These are phyloP conservation scores for Lycaon pictus DNA, from an alignment of 2,113 vertebrate genomes.

Conservation along the genomic window DNA sequence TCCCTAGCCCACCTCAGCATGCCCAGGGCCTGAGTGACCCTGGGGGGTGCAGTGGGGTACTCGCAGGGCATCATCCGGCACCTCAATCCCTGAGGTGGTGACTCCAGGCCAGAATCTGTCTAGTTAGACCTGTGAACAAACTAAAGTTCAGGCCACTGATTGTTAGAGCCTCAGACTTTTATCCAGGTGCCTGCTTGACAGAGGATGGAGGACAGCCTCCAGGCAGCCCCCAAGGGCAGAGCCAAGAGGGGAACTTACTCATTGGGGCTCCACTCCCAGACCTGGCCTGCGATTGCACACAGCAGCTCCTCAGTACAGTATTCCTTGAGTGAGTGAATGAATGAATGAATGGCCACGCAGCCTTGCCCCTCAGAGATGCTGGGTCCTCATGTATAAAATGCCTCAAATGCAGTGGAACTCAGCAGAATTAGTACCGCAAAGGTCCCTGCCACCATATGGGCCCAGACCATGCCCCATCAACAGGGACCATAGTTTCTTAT, in stretches of 20 bases:
- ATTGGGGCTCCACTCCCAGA: neutral
- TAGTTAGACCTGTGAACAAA: neutral
- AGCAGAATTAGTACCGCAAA: rapidly evolving
- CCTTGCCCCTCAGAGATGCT: neutral
- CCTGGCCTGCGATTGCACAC: neutral
- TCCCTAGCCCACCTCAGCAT: neutral
- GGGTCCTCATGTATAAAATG: rapidly evolving
- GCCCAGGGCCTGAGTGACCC: neutral
- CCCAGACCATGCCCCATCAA: rapidly evolving
- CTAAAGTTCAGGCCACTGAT: rapidly evolving
- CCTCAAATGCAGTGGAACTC: neutral
- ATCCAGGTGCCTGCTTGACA: neutral
- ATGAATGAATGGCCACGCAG: neutral
- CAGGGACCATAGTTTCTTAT: rapidly evolving
- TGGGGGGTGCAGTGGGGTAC: too few species aligned
- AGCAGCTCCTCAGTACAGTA: neutral
- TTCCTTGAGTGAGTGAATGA: neutral
- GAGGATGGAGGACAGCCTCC: too few species aligned
- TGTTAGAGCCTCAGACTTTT: neutral
- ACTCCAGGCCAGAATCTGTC: neutral
- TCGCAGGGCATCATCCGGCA: rapidly evolving
- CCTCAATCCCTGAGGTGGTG: neutral
- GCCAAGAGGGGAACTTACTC: neutral
- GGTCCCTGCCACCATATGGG: rapidly evolving
- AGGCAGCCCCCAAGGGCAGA: neutral